phyloP scores from a whole-genome alignment of 2,113 vertebrate genomes.

The Oophaga pumilio region DNA sequence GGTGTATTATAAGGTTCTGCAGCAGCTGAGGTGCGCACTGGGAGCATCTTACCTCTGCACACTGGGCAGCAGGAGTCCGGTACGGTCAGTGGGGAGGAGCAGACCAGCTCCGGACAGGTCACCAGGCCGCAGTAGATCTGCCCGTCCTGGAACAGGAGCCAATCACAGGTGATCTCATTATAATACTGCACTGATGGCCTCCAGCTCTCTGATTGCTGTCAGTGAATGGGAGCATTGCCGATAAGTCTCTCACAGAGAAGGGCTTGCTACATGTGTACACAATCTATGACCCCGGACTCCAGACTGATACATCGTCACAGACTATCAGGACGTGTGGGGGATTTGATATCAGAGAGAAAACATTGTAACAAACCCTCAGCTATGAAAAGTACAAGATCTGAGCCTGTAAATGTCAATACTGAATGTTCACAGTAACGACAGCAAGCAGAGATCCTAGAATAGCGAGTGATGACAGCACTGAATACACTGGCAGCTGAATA shows the following conservation, averaged over 20 bases:
- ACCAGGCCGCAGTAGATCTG: conserved; percentile 93
- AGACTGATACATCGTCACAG: neutral
- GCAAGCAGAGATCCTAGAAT: neutral
- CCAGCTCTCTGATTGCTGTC: too few relatives aligned
- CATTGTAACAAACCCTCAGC: neutral
- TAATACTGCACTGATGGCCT: neutral
- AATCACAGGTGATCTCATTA: neutral
- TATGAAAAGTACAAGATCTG: neutral
- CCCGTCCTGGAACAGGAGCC: conserved; percentile 76
- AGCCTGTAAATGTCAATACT: neutral
- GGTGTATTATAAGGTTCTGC: neutral
- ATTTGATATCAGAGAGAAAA: neutral
- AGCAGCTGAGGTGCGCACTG: neutral
- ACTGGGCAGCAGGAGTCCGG: conserved; percentile 87
- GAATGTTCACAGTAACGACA: neutral
- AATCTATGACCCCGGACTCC: neutral
- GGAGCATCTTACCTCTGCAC: conserved; percentile 81
- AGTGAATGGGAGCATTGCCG: too few relatives aligned
- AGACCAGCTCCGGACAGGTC: conserved; percentile 84
- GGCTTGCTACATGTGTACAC: neutral
- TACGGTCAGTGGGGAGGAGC: conserved; percentile 75
- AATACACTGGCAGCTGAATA: too few relatives aligned
- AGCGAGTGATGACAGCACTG: too few relatives aligned
- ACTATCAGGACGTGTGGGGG: too few relatives aligned
- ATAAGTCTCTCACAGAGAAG: neutral